Evolutionary conservation across 2,888 invertebrate species (phyloP).

Genomic region (Cremastinae sp.): DNA sequence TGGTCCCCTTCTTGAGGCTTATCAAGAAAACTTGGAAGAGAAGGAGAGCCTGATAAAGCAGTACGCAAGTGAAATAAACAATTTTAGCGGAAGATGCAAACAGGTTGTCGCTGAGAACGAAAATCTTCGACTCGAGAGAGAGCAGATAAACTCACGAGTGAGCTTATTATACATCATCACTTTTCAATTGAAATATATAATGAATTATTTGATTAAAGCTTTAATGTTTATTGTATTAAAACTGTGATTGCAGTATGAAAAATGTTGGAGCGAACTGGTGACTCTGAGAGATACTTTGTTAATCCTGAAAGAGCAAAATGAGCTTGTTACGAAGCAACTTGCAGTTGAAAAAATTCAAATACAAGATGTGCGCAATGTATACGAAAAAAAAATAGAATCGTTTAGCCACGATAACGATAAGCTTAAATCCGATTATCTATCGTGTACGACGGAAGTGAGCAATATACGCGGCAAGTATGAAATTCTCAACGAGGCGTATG

Average conservation of each 20-base stretch:
- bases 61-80: conserved; percentile 87
- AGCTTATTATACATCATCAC: background rate
- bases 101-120: conserved; percentile 88
- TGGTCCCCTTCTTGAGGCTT: conserved; percentile 88
- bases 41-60: conserved; percentile 87
- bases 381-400: conserved; percentile 87
- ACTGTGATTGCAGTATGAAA: conserved; percentile 72
- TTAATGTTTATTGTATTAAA: too few relatives aligned
- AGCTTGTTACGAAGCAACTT: conserved; percentile 84
- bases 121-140: conserved; percentile 82
- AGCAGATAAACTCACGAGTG: conserved; percentile 80
- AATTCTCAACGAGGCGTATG: conserved; percentile 82
- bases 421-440: conserved; percentile 84
- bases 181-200: too few relatives aligned
- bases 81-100: conserved; percentile 87
- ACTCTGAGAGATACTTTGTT: conserved; percentile 74
- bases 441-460: conserved; percentile 83
- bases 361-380: conserved; percentile 87
- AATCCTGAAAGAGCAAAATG: conserved; percentile 78
- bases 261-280: conserved; percentile 74
- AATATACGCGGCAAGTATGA: conserved; percentile 84
- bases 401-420: conserved; percentile 86
- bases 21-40: conserved; percentile 89
- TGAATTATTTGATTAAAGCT: too few relatives aligned
- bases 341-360: conserved; percentile 87